Evolutionary conservation across 2,888 invertebrate species (phyloP), one percentile per base, ranked within the genome.

Genomic region (Perdita meconis): DNA sequence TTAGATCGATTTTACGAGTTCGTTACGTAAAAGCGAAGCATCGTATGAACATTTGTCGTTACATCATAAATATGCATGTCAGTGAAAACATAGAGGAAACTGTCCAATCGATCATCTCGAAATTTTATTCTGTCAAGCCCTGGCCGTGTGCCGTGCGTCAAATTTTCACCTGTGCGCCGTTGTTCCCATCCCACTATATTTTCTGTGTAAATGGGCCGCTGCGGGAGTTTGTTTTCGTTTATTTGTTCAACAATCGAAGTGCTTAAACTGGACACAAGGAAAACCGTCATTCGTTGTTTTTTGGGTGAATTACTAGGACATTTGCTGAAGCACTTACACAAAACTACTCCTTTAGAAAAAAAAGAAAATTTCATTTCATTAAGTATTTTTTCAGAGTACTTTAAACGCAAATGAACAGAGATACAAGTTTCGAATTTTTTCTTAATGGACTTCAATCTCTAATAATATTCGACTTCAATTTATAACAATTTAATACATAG

Each of bases 101-200:
- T 22, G 34, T 51, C 42, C 30, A 53, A 70, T 74, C 64, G 57
- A 75, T 60, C 75, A 60, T 40, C 38, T 34, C 36, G 50, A 57
- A 64, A 74, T 69, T 74, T 74, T 69, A 64, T 64, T 53, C 63
- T 50, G 64, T 57, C 69, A 51, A 57, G 12, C 61, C 19, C 51
- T 64, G 12, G 0, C 42, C 66, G 19, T 19, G 24, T 16, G 51
- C 26, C 63, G 55, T 74, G 50, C 53, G 57, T 69, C 69, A 64
- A 74, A 63, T 51, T 63, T 42, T 42, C 69, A 36, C 34, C 42
- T 30, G 34, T 10, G 40, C 59, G 6, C 22, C 24, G n/a, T 38
- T 16, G 30, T 61, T 53, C 51, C 42, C 16, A 30, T 63, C 63
- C 34, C 68, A 12, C 55, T 36, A 13, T 55, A 38, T 63, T 26